Evolutionary conservation across 2,888 invertebrate species (phyloP), one percentile per base, ranked within the genome.

Genomic region (Beris chalybata): DNA sequence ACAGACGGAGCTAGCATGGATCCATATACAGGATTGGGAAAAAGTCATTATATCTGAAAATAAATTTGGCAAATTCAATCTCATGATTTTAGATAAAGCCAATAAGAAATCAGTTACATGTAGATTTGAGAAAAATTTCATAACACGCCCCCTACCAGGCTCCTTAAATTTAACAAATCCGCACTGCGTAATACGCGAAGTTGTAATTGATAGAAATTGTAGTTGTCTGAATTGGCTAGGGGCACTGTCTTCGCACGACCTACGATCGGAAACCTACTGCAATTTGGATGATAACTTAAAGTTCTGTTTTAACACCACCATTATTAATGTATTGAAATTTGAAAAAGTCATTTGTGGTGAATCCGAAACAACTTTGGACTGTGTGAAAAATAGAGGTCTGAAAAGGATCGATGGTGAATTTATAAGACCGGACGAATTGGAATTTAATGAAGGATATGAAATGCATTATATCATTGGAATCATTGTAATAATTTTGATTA

Each of bases 201-300:
- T 76, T 1, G 74, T 72, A 2, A 75, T 81, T 43, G 72, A 76
- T 54, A 70, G 74, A 4, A 66, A 70, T 7, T 81, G 81, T 52
- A 72, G 70, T n/a, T 81, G 81, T 67, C 74, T 76, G 44, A 52
- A 61, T 22, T 79, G 78, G 78, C 66, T 80, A 45, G 69, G 74
- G 4, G 67, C 70, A 1, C 69, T 79, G 4, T 75, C 78, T 38
- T 72, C 74, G 9, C 74, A 74, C 22, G 78, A 80, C 69, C 67
- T 79, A n/a, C 73, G 75, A 44, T 73, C 79, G 3, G 77, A 79
- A 68, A 73, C 74, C 9, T 78, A 78, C 61, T 81, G 81, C 61
- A 73, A 71, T 4, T 70, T 80, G 4, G 72, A 73, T 43, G 67
- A 74, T 13, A 71, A 72, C 1, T 61, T 79, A 47, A 67, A 71